phyloP scores from a whole-genome alignment of 2,888 invertebrate species.

The Chymomyza amoena region DNA sequence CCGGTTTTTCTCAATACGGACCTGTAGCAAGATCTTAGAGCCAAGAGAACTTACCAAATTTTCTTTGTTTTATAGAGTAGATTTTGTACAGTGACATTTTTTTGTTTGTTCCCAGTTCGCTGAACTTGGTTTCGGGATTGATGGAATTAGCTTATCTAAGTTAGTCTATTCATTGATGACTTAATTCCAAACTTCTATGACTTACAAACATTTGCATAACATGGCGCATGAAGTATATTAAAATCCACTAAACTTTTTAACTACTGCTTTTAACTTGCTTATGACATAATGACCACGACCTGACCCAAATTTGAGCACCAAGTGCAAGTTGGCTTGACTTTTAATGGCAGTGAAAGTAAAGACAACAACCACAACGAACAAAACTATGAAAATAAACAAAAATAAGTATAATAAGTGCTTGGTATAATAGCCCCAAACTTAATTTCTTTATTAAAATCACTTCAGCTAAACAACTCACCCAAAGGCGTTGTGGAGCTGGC shows the following conservation, averaged over 20 bases:
- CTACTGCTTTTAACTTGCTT: slow-evolving; percentile 20
- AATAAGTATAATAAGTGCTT: slow-evolving; percentile 6
- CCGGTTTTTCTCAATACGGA: too few species aligned
- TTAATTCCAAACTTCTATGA: not conserved
- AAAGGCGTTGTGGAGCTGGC: slow-evolving; percentile 77
- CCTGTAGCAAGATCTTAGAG: too few species aligned
- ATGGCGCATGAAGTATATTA: too few species aligned
- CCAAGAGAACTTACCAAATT: too few species aligned
- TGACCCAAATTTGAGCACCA: slow-evolving; percentile 1
- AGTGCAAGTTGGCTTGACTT: not conserved
- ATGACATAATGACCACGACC: slow-evolving; percentile 28
- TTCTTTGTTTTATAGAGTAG: too few species aligned
- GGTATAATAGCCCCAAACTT: not conserved
- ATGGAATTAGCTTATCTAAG: too few species aligned
- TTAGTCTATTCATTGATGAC: not conserved
- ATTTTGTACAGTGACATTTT: too few species aligned
- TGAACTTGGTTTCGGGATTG: too few species aligned
- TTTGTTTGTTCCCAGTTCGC: too few species aligned
- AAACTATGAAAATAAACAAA: slow-evolving; percentile 5
- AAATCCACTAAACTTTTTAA: slow-evolving; percentile 28
- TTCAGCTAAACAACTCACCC: slow-evolving; percentile 67
- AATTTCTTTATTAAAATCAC: not conserved
- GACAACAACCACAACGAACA: slow-evolving; percentile 25
- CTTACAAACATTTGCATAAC: not conserved
- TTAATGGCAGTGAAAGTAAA: slow-evolving; percentile 43